Evolutionary conservation across 2,113 vertebrate genomes (phyloP), one percentile per base, ranked within the genome.

Genomic region (Dolichotis patagonum): DNA sequence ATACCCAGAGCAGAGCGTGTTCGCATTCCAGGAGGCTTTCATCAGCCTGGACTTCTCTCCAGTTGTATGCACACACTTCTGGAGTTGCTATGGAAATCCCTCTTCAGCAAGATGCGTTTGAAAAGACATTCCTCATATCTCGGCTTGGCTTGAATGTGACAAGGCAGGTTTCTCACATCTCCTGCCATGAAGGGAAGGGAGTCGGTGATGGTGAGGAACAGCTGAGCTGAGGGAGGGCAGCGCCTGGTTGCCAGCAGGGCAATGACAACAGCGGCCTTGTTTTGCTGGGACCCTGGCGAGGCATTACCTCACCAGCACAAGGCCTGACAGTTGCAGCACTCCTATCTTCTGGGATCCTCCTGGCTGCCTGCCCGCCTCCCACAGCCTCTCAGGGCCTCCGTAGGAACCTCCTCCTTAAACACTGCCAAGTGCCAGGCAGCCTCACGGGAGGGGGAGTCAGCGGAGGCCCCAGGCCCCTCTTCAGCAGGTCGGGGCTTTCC

Each of bases 21-120:
- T n/a, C 46, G 4, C 63, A 24, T 46, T 32, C 85, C 85, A 65
- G 87, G 82, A 35, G 69, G 82, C 78, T 81, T 28, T 38, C 20
- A 4, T 71, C 93, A 85, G 89, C 78, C 86, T 2, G 62, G 92
- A 32, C 84, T 62, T 60, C 1, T 75, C 58, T 60, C 67, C n/a
- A 19, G 56, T 49, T 81, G 91, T 58, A 11, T 62, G 73, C 73
- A 90, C 71, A 78, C 46, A 32, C 95, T 85, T 90, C 82, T 58
- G 49, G 91, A 82, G 97, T 98, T 98, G 98, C 98, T 98, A 98
- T 98, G 98, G 98, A 67, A 95, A 98, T 97, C 62, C 75, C 56
- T 90, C 91, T 78, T 80, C 90, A 38, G 92, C 65, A 52, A 92
- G 96, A 94, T 2, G 17, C 71, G 10, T 94, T 95, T 88, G 35